Percentiles rank a stretch among this genome's conserved stretches.
phyloP scores from a whole-genome alignment of 1,140 invertebrate genomes.

The Zaprionus tsacasi region DNA sequence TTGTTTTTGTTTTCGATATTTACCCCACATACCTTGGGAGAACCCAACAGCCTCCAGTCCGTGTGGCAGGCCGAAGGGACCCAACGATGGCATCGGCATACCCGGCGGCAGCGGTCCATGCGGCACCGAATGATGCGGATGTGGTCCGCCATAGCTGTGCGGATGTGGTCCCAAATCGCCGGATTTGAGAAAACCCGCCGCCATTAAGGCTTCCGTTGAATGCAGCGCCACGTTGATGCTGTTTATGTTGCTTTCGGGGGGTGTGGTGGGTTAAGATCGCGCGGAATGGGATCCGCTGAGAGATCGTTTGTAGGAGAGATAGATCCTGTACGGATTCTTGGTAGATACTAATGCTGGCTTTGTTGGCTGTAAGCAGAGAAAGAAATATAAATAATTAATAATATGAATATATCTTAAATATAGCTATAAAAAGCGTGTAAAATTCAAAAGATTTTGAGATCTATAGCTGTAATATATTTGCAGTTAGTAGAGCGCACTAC shows the following conservation, averaged over 20 bases:
- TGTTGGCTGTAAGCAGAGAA: no score
- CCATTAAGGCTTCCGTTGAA: slow-evolving; percentile 84
- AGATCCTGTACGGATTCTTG: background rate
- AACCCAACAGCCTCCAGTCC: slow-evolving; percentile 85
- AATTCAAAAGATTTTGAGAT: background rate
- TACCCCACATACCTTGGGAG: slow-evolving; percentile 85
- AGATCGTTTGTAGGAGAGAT: background rate
- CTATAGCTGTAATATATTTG: background rate
- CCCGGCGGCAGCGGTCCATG: slow-evolving; percentile 83
- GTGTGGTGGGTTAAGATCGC: background rate
- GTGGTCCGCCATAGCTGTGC: slow-evolving; percentile 83
- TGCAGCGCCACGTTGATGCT: slow-evolving; percentile 83
- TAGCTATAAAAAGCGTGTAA: background rate
- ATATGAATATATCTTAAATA: no score
- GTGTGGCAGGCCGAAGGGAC: slow-evolving; percentile 85
- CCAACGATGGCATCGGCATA: slow-evolving; percentile 84
- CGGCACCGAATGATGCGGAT: slow-evolving; percentile 83
- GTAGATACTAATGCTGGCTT: no score
- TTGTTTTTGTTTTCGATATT: slow-evolving; percentile 79
- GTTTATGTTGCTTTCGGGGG: slow-evolving; percentile 42
- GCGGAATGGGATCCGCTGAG: background rate
- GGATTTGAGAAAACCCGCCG: slow-evolving; percentile 83
- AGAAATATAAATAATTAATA: background rate
- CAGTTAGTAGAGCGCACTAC: background rate
- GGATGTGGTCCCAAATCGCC: slow-evolving; percentile 83